These are phyloP conservation scores for Sinodicranocentrus sp. DNA, from an alignment of 2,888 invertebrate species.

Conservation along the genomic window DNA sequence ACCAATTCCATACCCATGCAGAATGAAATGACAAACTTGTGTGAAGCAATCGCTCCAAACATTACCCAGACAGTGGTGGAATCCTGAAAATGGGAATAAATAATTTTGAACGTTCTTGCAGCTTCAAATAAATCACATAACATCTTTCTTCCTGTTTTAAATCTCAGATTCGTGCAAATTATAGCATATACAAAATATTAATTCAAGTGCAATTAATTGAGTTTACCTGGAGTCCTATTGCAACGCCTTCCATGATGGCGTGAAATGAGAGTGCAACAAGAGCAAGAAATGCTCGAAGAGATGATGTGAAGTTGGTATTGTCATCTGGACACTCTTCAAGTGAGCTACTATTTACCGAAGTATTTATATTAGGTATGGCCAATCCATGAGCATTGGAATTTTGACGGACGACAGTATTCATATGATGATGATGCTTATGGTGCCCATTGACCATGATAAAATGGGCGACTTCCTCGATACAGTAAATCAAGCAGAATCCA, in stretches of 20 bases:
- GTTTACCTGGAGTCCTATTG: slow-evolving; percentile 88
- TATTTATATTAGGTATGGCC: slow-evolving; percentile 52
- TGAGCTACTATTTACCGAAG: not conserved
- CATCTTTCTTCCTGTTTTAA: no score
- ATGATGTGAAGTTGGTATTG: slow-evolving; percentile 50
- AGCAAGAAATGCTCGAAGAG: slow-evolving; percentile 71
- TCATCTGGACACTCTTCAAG: slow-evolving; percentile 65
- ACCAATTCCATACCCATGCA: slow-evolving; percentile 78
- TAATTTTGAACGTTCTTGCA: no score
- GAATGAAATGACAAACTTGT: slow-evolving; percentile 79
- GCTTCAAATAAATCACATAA: no score
- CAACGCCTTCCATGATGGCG: slow-evolving; percentile 88
- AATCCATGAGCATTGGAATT: slow-evolving; percentile 74
- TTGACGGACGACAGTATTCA: slow-evolving; percentile 65
- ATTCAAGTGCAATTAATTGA: no score
- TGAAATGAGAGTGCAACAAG: slow-evolving; percentile 88
- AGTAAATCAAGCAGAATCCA: slow-evolving; percentile 74
- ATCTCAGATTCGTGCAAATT: no score
- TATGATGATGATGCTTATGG: slow-evolving; percentile 68
- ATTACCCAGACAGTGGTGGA: slow-evolving; percentile 78
- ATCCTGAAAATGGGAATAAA: slow-evolving; percentile 67
- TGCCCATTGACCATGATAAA: slow-evolving; percentile 74
- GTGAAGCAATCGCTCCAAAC: slow-evolving; percentile 78
- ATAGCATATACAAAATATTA: no score
- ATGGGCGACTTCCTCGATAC: slow-evolving; percentile 76